Evolutionary conservation across 2,797 vertebrate species (phyloP), one percentile per base, ranked within the genome.

Genomic region (Cossypha niveicapilla): DNA sequence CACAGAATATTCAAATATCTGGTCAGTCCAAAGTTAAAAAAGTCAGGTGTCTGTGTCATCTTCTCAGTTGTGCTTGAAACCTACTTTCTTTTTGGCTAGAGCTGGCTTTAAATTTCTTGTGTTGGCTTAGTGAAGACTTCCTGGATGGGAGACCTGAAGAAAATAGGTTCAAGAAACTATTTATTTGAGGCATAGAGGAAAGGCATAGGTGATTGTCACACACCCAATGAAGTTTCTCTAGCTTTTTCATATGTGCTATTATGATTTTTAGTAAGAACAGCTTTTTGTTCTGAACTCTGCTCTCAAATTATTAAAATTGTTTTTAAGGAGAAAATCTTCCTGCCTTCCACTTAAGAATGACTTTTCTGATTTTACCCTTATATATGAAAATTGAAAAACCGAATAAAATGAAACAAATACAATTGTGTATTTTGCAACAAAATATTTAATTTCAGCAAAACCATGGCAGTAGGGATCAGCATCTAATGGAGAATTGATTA

Each of bases 401-500:
- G 19, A 72, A 41, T 48, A 68, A 71, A 81, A 67, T 15, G 8
- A 60, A 70, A 4, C 4, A 45, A 67, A 56, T 35, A 9, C 9
- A 81, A 19, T 61, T 79, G 28, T 65, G 1, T 65, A 4, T 70
- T 90, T 79, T 90, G 12, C 17, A 16, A 56, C 21, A 14, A 41
- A 78, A 19, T 22, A 24, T 54, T 84, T 80, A 3, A 62, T 66
- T 63, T 70, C 53, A 34, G 22, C 14, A 81, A 91, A 93, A 67
- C 5, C 24, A 65, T 27, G 12, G 6, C 17, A 30, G 18, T 0
- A 0, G 32, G 27, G 17, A 19, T 8, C 12, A 35, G 3, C 13
- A 23, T 28, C 34, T 66, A 34, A 24, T 18, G 34, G 27, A 48
- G 14, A 78, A 53, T 57, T 66, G 66, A 53, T 82, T 78, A 61